Base-by-base conservation (phyloP, 2,113 vertebrate species). In the Corythaeola cristata region DNA sequence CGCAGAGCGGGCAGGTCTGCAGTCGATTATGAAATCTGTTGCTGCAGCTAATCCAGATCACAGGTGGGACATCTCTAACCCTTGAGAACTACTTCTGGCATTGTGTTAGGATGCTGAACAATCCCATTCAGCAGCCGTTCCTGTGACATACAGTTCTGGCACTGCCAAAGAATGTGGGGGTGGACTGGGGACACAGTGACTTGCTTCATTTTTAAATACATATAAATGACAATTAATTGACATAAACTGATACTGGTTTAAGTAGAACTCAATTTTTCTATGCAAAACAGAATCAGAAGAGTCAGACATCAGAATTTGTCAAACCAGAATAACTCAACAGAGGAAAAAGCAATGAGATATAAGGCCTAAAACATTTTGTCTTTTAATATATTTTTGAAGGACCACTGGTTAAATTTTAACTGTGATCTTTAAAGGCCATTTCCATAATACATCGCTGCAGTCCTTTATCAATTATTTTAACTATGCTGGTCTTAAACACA, bases 371-470 rank as follows among this genome's bases (percentile, higher is more conserved):
- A 58, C 16, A 64, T 11, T 66, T 33, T 3, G 4, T 68, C 35
- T 81, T 33, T 35, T 32, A 21, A 68, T 32, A 5, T 64, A 50
- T 23, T 52, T 85, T 83, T 68, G 23, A 47, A 80, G 49, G 63
- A 76, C 14, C 4, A 33, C 5, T 3, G 33, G 30, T 21, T 85
- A 19, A 72, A 41, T 84, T 89, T 96, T 92, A 98, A 94, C 30
- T 53, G 33, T 91, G 44, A 44, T 77, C 83, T 83, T 98, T 99
- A 97, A 99, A 99, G 39, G 90, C 89, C 30, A 99, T 97, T 86
- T 98, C 97, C 78, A 99, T 98, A 62, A 99, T 97, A 82, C 98
- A 98, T 93, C 99, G 98, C 88, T 99, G 98, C 35, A 99, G 98
- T 39, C 99, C 99, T 86, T 99, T 96, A 58, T 99, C 97, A 14